A percentile compares a stretch with the other conserved stretches of the same genome.
phyloP scores from a whole-genome alignment of 2,113 vertebrate genomes.

The Muntiacus muntjak region DNA sequence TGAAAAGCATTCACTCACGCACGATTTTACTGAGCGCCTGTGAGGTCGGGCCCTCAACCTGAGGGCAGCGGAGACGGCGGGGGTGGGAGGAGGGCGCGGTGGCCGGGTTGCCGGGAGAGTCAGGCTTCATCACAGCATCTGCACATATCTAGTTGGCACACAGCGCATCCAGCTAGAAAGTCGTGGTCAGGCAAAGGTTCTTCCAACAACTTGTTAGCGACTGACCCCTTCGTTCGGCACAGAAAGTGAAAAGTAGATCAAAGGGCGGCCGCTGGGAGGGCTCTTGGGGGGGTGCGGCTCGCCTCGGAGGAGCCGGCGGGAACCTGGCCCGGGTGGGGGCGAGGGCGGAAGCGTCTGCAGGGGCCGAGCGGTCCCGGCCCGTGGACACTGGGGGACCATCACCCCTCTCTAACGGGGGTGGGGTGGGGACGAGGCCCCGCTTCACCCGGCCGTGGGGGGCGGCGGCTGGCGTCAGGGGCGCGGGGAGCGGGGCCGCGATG shows the following conservation, averaged over 20 bases:
- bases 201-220: not conserved
- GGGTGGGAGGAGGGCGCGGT: not conserved
- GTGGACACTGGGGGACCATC: not conserved
- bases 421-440: not conserved
- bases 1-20: not conserved
- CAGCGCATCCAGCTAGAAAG: not conserved
- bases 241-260: not conserved
- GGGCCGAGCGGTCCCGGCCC: not conserved
- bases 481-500: constrained; percentile 63
- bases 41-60: not conserved
- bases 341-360: not conserved
- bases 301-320: too few relatives aligned
- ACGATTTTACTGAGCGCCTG: not conserved
- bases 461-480: not conserved
- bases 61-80: accelerated
- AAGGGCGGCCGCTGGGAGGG: not conserved
- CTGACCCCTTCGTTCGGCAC: not conserved
- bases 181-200: too few relatives aligned
- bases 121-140: not conserved
- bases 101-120: not conserved
- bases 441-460: not conserved
- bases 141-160: not conserved
- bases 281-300: accelerated
- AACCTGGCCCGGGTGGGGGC: not conserved
- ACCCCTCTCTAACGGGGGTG: not conserved